phyloP scores from a whole-genome alignment of 2,888 invertebrate genomes.

The Oegoconia quadripuncta region DNA sequence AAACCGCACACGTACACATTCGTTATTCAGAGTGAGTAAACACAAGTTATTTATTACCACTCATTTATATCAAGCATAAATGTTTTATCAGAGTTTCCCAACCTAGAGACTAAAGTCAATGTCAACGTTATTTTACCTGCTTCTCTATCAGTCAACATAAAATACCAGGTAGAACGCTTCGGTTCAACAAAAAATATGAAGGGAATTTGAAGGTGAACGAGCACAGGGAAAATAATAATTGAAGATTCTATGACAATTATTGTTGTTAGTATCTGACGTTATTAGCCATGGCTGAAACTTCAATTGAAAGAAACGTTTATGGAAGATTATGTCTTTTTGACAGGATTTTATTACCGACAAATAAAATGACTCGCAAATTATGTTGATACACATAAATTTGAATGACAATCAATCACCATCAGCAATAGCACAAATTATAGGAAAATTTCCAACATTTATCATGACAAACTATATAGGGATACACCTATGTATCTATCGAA shows the following conservation, averaged over 20 bases:
- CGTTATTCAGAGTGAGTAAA: slow-evolving; percentile 9
- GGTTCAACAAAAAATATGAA: slow-evolving; percentile 22
- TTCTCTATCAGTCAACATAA: slow-evolving; percentile 11
- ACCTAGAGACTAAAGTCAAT: slow-evolving; percentile 4
- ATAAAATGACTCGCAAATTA: too few relatives aligned
- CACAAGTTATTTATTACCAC: slow-evolving; percentile 1
- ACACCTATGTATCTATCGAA: too few relatives aligned
- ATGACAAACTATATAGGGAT: too few relatives aligned
- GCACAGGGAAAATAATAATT: slow-evolving; percentile 17
- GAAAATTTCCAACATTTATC: too few relatives aligned
- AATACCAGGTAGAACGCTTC: slow-evolving; percentile 28
- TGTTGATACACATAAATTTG: too few relatives aligned
- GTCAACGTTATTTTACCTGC: slow-evolving; percentile 7
- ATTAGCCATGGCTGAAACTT: neutral
- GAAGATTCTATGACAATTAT: neutral
- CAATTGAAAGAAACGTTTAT: slow-evolving; percentile 3
- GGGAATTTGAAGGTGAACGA: slow-evolving; percentile 50
- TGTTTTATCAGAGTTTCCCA: too few relatives aligned
- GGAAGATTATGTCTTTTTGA: too few relatives aligned
- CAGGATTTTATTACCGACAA: too few relatives aligned
- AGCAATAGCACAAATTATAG: too few relatives aligned
- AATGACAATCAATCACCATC: too few relatives aligned
- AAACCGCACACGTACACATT: neutral
- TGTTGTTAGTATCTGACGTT: neutral
- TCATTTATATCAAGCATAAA: neutral